Evolutionary conservation across 2,113 vertebrate species (phyloP).

Genomic region (Rhadina sibilatrix): DNA sequence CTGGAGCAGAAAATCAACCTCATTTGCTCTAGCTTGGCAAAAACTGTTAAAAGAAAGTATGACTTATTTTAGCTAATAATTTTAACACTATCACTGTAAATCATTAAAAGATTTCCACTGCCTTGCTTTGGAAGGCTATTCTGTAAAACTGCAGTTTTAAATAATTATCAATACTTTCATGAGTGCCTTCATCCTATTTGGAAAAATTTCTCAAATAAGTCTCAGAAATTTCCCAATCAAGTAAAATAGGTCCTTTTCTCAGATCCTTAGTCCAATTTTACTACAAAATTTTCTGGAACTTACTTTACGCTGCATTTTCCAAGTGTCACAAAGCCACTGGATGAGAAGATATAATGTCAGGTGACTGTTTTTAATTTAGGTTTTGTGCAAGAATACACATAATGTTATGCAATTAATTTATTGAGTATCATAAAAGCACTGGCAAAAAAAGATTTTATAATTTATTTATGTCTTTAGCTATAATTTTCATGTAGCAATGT

Average conservation of each 20-base stretch:
- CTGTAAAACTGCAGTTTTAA: background rate
- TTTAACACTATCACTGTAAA: background rate
- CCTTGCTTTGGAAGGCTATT: background rate
- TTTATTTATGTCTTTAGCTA: background rate
- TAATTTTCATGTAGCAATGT: background rate
- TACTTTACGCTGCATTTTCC: background rate
- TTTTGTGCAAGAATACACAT: background rate
- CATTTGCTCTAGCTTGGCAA: background rate
- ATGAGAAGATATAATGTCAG: background rate
- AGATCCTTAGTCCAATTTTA: background rate
- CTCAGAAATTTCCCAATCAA: background rate
- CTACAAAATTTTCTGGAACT: background rate
- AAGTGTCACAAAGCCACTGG: background rate
- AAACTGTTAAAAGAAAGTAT: background rate
- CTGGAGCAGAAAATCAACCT: background rate
- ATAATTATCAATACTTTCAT: background rate
- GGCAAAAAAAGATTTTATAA: background rate
- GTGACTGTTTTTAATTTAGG: background rate
- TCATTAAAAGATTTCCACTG: background rate
- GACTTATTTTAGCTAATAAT: background rate
- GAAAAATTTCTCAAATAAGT: background rate
- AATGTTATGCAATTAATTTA: background rate
- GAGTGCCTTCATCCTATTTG: background rate
- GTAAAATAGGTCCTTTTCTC: background rate
- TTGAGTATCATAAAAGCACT: background rate